phyloP scores from a whole-genome alignment of 2,113 vertebrate genomes.

The Oreochromis niloticus region DNA sequence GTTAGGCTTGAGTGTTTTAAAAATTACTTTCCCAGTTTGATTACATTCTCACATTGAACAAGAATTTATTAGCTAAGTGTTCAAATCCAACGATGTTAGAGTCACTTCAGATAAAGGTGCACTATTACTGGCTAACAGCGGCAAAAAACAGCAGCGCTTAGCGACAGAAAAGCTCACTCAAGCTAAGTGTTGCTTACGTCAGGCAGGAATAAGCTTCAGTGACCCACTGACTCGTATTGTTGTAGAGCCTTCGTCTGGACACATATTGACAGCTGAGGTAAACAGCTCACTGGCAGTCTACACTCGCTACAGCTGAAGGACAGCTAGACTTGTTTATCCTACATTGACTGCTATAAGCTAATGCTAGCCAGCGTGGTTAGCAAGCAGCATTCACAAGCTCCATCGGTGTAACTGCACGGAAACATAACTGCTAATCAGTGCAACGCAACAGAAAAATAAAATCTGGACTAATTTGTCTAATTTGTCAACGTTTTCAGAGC shows the following conservation, averaged over 20 bases:
- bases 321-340: neutral
- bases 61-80: neutral
- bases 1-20: neutral
- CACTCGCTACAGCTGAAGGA: neutral
- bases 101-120: neutral
- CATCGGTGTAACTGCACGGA: neutral
- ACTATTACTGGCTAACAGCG: neutral
- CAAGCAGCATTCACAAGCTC: neutral
- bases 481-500: no score
- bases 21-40: neutral
- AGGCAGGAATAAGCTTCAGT: neutral
- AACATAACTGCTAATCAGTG: neutral
- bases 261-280: neutral
- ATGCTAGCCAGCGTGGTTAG: neutral
- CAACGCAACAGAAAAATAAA: neutral
- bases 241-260: neutral
- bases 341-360: neutral
- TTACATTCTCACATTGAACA: neutral
- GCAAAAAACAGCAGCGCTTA: neutral
- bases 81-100: neutral
- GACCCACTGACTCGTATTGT: neutral
- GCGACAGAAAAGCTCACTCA: rapidly evolving
- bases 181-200: neutral
- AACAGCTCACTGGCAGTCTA: neutral
- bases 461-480: neutral